These are phyloP conservation scores for Patiria pectinifera DNA, from an alignment of 53 echinoderm and acorn worm species.

Conservation along the genomic window DNA sequence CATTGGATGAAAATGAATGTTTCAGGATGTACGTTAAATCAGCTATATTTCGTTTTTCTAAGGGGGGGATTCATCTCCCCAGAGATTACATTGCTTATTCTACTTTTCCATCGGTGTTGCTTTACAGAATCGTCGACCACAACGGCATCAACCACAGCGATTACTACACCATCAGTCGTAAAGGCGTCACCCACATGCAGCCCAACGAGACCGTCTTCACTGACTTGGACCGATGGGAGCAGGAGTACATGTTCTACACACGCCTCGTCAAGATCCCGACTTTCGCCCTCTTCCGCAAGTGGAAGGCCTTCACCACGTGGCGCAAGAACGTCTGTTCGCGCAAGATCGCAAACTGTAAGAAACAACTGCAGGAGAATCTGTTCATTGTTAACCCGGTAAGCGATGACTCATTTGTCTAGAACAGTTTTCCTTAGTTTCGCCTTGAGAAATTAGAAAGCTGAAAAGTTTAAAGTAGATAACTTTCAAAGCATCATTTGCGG, in stretches of 20 bases:
- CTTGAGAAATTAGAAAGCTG: too few relatives aligned
- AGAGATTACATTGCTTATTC: neutral
- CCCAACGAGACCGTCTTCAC: constrained; percentile 96
- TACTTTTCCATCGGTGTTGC: neutral
- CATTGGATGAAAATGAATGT: too few relatives aligned
- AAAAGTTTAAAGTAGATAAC: too few relatives aligned
- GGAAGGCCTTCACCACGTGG: constrained; percentile 99
- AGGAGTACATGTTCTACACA: constrained; percentile 95
- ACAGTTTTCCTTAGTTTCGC: neutral
- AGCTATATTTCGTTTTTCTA: too few relatives aligned
- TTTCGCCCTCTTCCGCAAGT: constrained; percentile 93
- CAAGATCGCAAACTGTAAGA: constrained; percentile 91
- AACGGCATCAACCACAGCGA: constrained; percentile 90
- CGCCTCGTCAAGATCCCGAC: constrained; percentile 85
- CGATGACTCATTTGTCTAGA: neutral
- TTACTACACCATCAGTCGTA: constrained; percentile 96
- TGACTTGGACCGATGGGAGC: constrained; percentile 97
- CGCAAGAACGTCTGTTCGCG: constrained; percentile 90
- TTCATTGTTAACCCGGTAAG: constrained; percentile 98
- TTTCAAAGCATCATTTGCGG: too few relatives aligned
- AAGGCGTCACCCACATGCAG: constrained; percentile 88
- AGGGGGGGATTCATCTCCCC: neutral
- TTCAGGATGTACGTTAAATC: too few relatives aligned
- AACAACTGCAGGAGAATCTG: constrained; percentile 93
- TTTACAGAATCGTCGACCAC: constrained; percentile 88